phyloP scores from a whole-genome alignment of 64 coral and sea anemone genomes.

The Dendronephthya gigantea region DNA sequence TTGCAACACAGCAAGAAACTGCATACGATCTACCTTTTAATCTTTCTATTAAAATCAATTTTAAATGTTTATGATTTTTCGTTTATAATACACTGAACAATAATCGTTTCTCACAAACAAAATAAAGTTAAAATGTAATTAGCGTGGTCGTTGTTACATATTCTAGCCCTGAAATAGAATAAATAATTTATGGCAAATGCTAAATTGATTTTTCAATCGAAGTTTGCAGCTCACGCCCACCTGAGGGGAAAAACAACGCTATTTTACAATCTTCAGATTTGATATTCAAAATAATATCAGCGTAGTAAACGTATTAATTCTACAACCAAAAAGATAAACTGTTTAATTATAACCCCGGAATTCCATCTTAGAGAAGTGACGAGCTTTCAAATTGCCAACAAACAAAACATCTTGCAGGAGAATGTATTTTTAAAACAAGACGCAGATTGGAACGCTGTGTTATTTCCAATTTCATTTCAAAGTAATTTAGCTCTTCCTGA shows the following conservation, averaged over 20 bases:
- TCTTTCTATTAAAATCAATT: constrained; percentile 9
- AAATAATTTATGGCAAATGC: not conserved
- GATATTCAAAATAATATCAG: not conserved
- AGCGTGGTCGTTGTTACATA: not conserved
- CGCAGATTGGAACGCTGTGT: no score
- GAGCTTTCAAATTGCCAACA: no score
- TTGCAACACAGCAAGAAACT: not conserved
- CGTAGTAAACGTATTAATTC: not conserved
- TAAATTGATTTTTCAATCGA: not conserved
- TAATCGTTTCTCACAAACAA: constrained; percentile 4
- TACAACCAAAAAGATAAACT: no score
- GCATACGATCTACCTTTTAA: not conserved
- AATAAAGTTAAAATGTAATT: constrained; percentile 2
- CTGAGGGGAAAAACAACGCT: not conserved
- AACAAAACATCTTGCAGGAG: no score
- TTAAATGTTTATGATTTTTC: not conserved
- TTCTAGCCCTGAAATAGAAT: not conserved
- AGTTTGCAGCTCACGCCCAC: not conserved
- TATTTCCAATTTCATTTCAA: no score
- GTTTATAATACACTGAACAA: not conserved
- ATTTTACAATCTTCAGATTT: not conserved
- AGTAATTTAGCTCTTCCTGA: no score
- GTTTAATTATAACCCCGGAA: no score
- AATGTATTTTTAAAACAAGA: no score
- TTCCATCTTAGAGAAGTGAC: no score